Evolutionary conservation across 2,797 vertebrate species (phyloP), one percentile per base, ranked within the genome.

Genomic region (Vireo griseus): DNA sequence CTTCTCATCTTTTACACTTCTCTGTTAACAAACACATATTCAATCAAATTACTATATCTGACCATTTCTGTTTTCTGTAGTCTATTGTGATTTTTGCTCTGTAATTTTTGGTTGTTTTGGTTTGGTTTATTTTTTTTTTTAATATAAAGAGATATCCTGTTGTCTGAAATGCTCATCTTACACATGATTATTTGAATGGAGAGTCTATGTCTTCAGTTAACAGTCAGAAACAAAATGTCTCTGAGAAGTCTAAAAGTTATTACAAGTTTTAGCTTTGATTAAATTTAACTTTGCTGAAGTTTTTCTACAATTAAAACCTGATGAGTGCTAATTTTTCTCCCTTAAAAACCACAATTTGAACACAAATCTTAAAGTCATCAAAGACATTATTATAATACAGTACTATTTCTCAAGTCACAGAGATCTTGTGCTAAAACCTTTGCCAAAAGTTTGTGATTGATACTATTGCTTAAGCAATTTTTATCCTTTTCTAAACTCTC

Each of bases 401-500:
- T 92, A 62, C 48, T 55, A 88, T 86, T 94, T 95, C 91, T 94
- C 59, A 31, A 87, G 88, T 72, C 78, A 80, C 55, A 63, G 86
- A 94, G 45, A 85, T 66, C 66, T 93, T 39, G 6, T 16, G 10
- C 29, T 96, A 91, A 95, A 92, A 55, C 77, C 25, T 35, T 47
- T 96, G 75, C 79, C 69, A 87, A 92, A 96, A 89, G 51, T 92
- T 96, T 95, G 92, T 50, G 85, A 94, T 87, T 75, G 68, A 78
- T 76, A 92, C 77, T 52, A 21, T 11, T 24, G 42, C 68, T 89
- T 62, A 6, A 63, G 66, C 20, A 86, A 69, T 89, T 88, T 63
- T 92, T 65, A 90, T 58, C 26, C 10, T 8, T 90, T 95, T 71
- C 78, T 90, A 87, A 94, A 67, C 82, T 52, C 24, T 28, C 16